These are phyloP conservation scores for Achlya flavicornis DNA, from an alignment of 2,888 invertebrate genomes.

Conservation along the genomic window DNA sequence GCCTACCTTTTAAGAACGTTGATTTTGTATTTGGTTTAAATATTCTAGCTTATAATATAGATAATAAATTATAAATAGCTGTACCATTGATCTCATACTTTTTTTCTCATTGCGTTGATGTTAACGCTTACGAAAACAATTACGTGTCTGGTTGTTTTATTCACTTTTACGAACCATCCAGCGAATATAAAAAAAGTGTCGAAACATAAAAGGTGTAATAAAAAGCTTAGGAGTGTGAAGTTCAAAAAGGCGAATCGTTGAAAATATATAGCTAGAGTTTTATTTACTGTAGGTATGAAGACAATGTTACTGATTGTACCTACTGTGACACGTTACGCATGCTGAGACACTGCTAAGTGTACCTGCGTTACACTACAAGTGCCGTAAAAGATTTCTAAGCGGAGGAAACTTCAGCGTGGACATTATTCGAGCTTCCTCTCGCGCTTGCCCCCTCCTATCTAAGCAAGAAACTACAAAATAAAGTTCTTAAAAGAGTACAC, in stretches of 20 bases:
- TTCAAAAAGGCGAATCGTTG: neutral
- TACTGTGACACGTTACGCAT: no score
- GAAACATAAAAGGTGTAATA: neutral
- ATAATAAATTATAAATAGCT: slow-evolving; percentile 21
- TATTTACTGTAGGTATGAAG: neutral
- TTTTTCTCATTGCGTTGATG: slow-evolving; percentile 16
- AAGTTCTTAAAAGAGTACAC: slow-evolving; percentile 57
- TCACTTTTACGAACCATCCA: neutral
- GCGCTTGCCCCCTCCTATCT: slow-evolving; percentile 32
- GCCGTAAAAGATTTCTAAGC: slow-evolving; percentile 42
- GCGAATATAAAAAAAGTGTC: neutral
- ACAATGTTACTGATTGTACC: no score
- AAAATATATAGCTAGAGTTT: neutral
- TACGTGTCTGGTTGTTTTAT: neutral
- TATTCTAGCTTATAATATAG: slow-evolving; percentile 34
- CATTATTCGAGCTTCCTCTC: slow-evolving; percentile 55
- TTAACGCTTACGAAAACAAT: neutral
- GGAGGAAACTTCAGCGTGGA: slow-evolving; percentile 52
- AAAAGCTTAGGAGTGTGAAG: neutral
- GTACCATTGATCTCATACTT: slow-evolving; percentile 18
- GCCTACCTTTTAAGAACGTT: slow-evolving; percentile 54
- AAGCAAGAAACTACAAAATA: slow-evolving; percentile 55
- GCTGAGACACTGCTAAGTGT: no score
- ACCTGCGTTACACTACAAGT: slow-evolving; percentile 16
- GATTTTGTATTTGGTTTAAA: slow-evolving; percentile 47